Evolutionary conservation across 2,888 invertebrate species (phyloP).

Genomic region (Micropterix aruncella): DNA sequence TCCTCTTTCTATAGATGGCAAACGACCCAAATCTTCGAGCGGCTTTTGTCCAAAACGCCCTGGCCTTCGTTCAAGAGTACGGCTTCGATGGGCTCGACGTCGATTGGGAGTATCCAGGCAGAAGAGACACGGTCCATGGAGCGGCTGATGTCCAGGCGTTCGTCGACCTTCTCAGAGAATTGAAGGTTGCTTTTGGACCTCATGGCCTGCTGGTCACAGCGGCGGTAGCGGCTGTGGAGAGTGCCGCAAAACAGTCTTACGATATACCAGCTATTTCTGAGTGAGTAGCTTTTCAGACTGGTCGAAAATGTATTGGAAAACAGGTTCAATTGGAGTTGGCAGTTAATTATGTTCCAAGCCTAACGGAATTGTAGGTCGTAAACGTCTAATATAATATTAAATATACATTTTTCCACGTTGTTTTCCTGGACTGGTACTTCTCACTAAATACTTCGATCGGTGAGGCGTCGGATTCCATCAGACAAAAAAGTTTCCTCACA

Average conservation of each 20-base stretch:
- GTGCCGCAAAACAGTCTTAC: slow-evolving; percentile 38
- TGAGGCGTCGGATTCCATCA: too few relatives aligned
- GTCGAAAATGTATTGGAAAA: too few relatives aligned
- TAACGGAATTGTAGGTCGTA: too few relatives aligned
- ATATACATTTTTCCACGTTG: too few relatives aligned
- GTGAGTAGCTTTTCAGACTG: slow-evolving; percentile 20
- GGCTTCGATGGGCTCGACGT: slow-evolving; percentile 58
- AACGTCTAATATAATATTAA: too few relatives aligned
- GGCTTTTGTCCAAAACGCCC: slow-evolving; percentile 40
- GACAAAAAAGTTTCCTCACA: too few relatives aligned
- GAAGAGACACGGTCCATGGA: slow-evolving; percentile 32
- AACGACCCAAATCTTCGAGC: slow-evolving; percentile 25
- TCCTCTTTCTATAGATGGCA: slow-evolving; percentile 31
- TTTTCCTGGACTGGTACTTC: too few relatives aligned
- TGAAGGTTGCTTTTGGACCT: slow-evolving; percentile 36
- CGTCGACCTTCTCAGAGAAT: slow-evolving; percentile 35
- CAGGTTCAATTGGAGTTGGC: too few relatives aligned
- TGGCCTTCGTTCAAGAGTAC: slow-evolving; percentile 36
- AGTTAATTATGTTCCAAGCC: too few relatives aligned
- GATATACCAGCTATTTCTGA: slow-evolving; percentile 39
- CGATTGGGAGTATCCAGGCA: slow-evolving; percentile 60
- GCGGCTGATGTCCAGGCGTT: slow-evolving; percentile 35
- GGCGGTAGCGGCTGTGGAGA: slow-evolving; percentile 41
- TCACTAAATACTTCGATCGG: too few relatives aligned
- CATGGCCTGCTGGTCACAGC: slow-evolving; percentile 39